These are phyloP conservation scores for Pedionomus torquatus DNA, from an alignment of 2,113 vertebrate genomes.

Conservation along the genomic window DNA sequence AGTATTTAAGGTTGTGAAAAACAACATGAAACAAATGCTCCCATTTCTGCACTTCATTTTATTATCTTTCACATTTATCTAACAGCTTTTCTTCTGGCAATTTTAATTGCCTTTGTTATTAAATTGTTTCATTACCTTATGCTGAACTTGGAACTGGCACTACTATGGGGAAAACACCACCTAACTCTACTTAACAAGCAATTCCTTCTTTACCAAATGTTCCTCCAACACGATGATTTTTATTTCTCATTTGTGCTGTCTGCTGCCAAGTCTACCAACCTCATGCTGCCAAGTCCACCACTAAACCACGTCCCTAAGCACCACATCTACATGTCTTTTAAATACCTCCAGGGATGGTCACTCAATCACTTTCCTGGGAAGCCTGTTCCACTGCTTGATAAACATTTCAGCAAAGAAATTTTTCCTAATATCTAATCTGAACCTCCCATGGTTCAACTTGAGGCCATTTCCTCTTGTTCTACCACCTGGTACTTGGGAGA, in stretches of 20 bases:
- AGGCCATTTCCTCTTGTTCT: background rate
- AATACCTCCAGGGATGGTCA: background rate
- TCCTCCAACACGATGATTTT: background rate
- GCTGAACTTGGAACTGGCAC: background rate
- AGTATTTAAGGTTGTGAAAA: background rate
- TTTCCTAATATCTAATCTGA: background rate
- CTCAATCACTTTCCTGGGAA: background rate
- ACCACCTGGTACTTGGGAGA: background rate
- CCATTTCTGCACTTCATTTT: background rate
- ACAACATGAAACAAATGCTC: background rate
- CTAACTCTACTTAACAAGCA: background rate
- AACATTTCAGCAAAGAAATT: background rate
- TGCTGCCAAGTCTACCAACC: too few relatives aligned
- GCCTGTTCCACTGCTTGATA: background rate
- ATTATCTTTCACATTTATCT: background rate
- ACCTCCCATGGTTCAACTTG: background rate
- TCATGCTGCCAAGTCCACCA: too few relatives aligned
- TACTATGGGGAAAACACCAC: background rate
- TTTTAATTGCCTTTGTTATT: slow-evolving; percentile 34
- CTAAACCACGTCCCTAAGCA: background rate
- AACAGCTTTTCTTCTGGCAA: background rate
- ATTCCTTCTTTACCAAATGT: background rate
- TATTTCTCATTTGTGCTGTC: background rate
- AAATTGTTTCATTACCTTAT: background rate
- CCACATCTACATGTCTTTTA: background rate